Conservation (phyloP, 2,113 vertebrate species). For the Onychostoma macrolepis region DNA sequence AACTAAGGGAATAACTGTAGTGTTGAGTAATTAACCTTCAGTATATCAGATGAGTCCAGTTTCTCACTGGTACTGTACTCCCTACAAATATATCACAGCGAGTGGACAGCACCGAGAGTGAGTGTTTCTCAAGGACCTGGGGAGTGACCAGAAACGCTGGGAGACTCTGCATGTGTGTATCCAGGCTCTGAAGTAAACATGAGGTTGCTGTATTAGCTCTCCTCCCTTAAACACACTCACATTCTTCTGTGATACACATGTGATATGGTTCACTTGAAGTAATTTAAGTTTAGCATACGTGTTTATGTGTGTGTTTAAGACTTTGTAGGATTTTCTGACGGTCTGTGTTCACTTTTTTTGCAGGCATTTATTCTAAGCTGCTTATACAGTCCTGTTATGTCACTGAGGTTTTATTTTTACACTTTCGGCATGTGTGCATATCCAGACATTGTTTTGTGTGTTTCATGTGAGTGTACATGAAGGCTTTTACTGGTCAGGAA, state of each 20-base stretch:
- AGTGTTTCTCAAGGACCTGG: neutral
- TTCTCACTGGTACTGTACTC: slow-evolving; percentile 14
- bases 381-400: neutral
- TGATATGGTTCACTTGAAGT: neutral
- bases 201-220: slow-evolving; percentile 6
- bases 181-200: slow-evolving; percentile 23
- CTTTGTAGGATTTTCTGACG: neutral
- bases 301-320: neutral
- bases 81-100: slow-evolving; percentile 2
- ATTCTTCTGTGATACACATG: neutral
- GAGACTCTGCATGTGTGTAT: neutral
- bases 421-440: neutral
- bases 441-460: neutral
- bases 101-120: neutral
- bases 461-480: slow-evolving; percentile 2
- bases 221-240: neutral
- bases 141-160: neutral
- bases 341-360: neutral
- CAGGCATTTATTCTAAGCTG: neutral
- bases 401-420: neutral
- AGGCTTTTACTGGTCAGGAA: slow-evolving; percentile 39
- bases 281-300: neutral
- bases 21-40: neutral
- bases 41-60: slow-evolving; percentile 8
- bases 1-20: neutral